These are phyloP conservation scores for Oryzaephilus surinamensis DNA, from an alignment of 1,140 invertebrate species.

Conservation along the genomic window DNA sequence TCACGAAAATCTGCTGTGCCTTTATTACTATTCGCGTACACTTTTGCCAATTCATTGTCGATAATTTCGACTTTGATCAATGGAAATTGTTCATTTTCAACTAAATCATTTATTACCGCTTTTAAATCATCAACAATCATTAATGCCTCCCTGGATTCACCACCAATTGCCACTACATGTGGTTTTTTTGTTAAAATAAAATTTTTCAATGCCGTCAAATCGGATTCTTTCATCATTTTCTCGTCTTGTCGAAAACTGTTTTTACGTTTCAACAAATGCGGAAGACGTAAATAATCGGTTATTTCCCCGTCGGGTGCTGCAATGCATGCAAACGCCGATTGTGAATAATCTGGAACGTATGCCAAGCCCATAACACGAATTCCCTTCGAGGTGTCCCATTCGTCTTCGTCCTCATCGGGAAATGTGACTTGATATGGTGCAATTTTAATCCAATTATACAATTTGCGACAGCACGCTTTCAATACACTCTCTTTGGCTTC, in stretches of 20 bases:
- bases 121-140: constrained; percentile 80
- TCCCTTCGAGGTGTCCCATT: constrained; percentile 76
- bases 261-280: constrained; percentile 72
- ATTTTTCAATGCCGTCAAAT: constrained; percentile 68
- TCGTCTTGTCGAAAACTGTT: constrained; percentile 65
- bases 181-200: constrained; percentile 89
- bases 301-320: constrained; percentile 85
- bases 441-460: constrained; percentile 87
- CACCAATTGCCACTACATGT: constrained; percentile 84
- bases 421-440: constrained; percentile 75
- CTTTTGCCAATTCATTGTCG: constrained; percentile 84
- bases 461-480: constrained; percentile 67
- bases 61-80: constrained; percentile 80
- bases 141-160: constrained; percentile 79
- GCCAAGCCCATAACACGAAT: constrained; percentile 79
- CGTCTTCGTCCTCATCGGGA: constrained; percentile 80
- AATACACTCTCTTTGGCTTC: constrained; percentile 89
- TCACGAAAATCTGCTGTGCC: constrained; percentile 80
- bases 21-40: constrained; percentile 86
- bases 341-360: constrained; percentile 75
- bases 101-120: constrained; percentile 61
- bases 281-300: constrained; percentile 78
- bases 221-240: constrained; percentile 65
- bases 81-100: constrained; percentile 81
- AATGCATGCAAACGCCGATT: constrained; percentile 82